Evolutionary conservation across 1,140 invertebrate species (phyloP), one percentile per base, ranked within the genome.

Genomic region (Halesus radiatus): DNA sequence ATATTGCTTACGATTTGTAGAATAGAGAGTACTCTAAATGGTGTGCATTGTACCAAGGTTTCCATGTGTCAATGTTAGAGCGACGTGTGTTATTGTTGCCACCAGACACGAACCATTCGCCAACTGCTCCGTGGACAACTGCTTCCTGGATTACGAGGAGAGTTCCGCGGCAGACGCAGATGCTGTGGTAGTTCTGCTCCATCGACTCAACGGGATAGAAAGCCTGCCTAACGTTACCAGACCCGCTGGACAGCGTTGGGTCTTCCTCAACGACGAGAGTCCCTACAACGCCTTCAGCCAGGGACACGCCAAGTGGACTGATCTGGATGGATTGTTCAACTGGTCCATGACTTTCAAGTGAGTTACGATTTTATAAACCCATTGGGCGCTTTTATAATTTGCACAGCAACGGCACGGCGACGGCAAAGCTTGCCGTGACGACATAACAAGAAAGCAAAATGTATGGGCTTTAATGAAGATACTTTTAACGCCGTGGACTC

Each of bases 341-440:
- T 94, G 93, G 93, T 94, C 94, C 1, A 95, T 95, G 94, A 93
- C 91, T 1, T 95, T 94, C 84, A 87, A 90, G 84, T 87, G 83
- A 79, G 23, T 54, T 72, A 15, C 2, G 78, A 37, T 37, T 3
- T 4, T 37, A 37, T 1, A 7, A 37, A 4, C 3, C 3, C 32
- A 37, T 37, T 7, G 4, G n/a, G n/a, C n/a, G n/a, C n/a, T n/a
- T n/a, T n/a, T n/a, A n/a, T n/a, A n/a, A n/a, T n/a, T n/a, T n/a
- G n/a, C n/a, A n/a, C n/a, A n/a, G n/a, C n/a, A n/a, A n/a, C n/a
- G n/a, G n/a, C n/a, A n/a, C n/a, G n/a, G n/a, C n/a, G n/a, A n/a
- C n/a, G n/a, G n/a, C n/a, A n/a, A n/a, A n/a, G n/a, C n/a, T n/a
- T n/a, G n/a, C n/a, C n/a, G n/a, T n/a, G n/a, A n/a, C n/a, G n/a